phyloP scores from a whole-genome alignment of 2,113 vertebrate genomes.

The Gobiocypris rarus region DNA sequence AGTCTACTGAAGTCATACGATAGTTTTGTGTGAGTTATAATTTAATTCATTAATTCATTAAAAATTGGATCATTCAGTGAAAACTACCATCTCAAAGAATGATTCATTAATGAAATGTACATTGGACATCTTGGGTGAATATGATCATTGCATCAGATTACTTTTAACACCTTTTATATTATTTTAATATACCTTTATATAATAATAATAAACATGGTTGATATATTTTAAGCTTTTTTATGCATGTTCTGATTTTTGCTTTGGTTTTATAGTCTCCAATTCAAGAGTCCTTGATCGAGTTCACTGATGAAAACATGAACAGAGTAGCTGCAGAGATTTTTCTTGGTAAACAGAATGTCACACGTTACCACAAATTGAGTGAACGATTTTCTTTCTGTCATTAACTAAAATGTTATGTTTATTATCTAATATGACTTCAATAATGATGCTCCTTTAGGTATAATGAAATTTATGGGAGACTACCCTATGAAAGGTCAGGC shows the following conservation, averaged over 20 bases:
- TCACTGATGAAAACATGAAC: conserved; percentile 84
- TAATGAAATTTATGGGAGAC: conserved; percentile 98
- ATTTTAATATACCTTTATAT: neutral
- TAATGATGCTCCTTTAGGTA: conserved; percentile 70
- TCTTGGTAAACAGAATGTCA: conserved; percentile 77
- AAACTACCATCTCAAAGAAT: neutral
- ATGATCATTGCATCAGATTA: neutral
- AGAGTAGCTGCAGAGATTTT: conserved; percentile 88
- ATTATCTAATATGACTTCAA: neutral
- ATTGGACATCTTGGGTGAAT: neutral
- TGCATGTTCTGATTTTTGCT: neutral
- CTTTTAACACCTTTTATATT: neutral
- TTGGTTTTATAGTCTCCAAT: conserved; percentile 81
- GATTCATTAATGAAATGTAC: neutral
- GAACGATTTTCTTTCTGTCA: neutral
- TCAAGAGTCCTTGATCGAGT: conserved; percentile 92
- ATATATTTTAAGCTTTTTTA: neutral
- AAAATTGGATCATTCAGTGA: neutral
- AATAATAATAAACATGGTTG: too few species aligned
- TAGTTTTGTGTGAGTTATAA: neutral
- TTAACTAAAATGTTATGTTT: conserved; percentile 7
- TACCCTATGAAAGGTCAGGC: conserved; percentile 81
- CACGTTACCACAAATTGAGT: neutral
- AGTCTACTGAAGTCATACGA: neutral
- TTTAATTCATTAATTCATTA: neutral